Evolutionary conservation across 1,140 invertebrate genomes (phyloP).

Genomic region (Archegozetes longisetosus): DNA sequence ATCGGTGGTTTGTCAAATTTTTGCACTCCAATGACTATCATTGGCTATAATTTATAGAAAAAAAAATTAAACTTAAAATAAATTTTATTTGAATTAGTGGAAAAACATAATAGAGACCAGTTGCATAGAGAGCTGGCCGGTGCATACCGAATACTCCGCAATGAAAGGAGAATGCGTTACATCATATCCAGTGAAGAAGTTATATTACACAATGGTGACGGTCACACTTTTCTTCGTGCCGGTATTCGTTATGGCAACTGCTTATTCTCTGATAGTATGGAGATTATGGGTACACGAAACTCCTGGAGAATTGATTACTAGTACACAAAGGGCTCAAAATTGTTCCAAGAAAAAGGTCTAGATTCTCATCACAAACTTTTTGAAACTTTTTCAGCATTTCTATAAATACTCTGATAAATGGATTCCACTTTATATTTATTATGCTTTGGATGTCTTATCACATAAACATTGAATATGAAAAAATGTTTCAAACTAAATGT

Average conservation of each 20-base stretch:
- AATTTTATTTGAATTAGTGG: conserved; percentile 19
- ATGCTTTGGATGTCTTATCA: too few relatives aligned
- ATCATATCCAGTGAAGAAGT: conserved; percentile 21
- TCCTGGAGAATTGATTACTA: conserved; percentile 22
- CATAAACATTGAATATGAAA: too few relatives aligned
- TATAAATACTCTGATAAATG: too few relatives aligned
- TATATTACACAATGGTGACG: conserved; percentile 33
- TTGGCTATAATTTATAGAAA: too few relatives aligned
- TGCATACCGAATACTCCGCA: conserved; percentile 16
- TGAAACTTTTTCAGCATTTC: too few relatives aligned
- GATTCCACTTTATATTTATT: too few relatives aligned
- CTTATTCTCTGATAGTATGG: conserved; percentile 33
- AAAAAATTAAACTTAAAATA: not conserved
- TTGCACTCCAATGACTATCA: too few relatives aligned
- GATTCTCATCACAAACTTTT: too few relatives aligned
- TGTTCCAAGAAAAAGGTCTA: not conserved
- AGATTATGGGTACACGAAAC: conserved; percentile 26
- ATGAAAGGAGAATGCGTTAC: conserved; percentile 16
- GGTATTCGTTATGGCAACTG: conserved; percentile 32
- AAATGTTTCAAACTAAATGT: too few relatives aligned
- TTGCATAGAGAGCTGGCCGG: conserved; percentile 23
- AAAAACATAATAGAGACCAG: conserved; percentile 17
- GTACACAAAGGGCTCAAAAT: not conserved
- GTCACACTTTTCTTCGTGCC: conserved; percentile 36
- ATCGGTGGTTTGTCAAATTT: too few relatives aligned